A percentile compares a stretch with the other conserved stretches of the same genome.
Evolutionary conservation across 2,888 invertebrate species (phyloP).

Genomic region (Polyploca ridens): DNA sequence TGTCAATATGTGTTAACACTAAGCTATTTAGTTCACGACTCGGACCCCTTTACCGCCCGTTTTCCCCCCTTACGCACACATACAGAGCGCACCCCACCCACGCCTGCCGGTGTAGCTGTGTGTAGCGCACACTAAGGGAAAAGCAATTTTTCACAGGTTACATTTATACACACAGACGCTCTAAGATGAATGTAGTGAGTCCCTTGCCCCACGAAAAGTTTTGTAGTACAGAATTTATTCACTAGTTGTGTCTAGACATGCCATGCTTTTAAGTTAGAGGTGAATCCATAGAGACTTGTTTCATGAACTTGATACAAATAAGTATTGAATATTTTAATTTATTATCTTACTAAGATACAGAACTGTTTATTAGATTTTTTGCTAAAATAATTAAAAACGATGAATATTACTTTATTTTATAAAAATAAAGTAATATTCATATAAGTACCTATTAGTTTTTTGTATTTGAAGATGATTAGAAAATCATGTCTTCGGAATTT

Average conservation of each 20-base stretch:
- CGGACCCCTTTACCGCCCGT: slow-evolving; percentile 66
- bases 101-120: slow-evolving; percentile 45
- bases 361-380: background rate
- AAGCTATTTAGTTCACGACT: slow-evolving; percentile 85
- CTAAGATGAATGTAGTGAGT: slow-evolving; percentile 71
- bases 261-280: slow-evolving; percentile 77
- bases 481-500: background rate
- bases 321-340: slow-evolving; percentile 39
- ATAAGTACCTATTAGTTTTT: too few relatives aligned
- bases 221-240: slow-evolving; percentile 82
- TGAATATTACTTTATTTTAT: too few relatives aligned
- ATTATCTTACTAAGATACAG: slow-evolving; percentile 22
- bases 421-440: too few relatives aligned
- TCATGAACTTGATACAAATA: slow-evolving; percentile 58
- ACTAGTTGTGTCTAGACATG: slow-evolving; percentile 82
- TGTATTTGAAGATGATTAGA: background rate
- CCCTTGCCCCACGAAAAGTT: slow-evolving; percentile 80
- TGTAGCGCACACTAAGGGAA: slow-evolving; percentile 60
- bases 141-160: slow-evolving; percentile 81
- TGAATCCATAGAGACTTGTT: slow-evolving; percentile 72
- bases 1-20: slow-evolving; percentile 85
- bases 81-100: slow-evolving; percentile 45
- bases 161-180: slow-evolving; percentile 63
- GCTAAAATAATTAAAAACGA: too few relatives aligned
- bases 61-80: slow-evolving; percentile 48